A percentile compares a stretch with the other conserved stretches of the same genome.
phyloP scores from a whole-genome alignment of 2,797 vertebrate species.

The Phoeniculus purpureus region DNA sequence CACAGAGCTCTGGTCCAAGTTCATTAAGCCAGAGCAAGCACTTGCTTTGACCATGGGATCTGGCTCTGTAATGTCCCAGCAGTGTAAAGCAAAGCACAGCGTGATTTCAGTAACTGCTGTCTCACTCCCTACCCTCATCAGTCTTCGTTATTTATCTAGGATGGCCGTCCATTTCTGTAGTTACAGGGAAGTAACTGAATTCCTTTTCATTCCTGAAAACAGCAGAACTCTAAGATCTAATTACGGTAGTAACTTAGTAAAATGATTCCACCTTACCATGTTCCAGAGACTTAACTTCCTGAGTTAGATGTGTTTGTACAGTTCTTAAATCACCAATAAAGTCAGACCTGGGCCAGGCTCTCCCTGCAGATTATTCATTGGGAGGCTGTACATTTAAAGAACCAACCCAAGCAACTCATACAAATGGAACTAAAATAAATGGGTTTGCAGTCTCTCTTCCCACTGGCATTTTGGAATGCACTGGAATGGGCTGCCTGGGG shows the following conservation, averaged over 20 bases:
- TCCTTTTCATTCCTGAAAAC: background rate
- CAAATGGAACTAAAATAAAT: background rate
- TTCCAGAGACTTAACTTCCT: background rate
- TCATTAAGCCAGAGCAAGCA: background rate
- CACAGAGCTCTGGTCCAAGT: background rate
- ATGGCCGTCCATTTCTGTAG: background rate
- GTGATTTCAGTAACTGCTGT: background rate
- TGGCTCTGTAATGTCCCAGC: background rate
- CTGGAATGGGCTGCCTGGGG: too few relatives aligned
- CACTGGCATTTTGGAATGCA: background rate
- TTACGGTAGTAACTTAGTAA: background rate
- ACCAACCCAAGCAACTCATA: background rate
- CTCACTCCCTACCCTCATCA: background rate
- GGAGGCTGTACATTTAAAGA: background rate
- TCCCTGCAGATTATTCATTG: background rate
- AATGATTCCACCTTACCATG: background rate
- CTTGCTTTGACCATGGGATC: background rate
- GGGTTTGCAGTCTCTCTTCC: background rate
- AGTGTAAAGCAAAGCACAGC: background rate
- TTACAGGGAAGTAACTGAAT: background rate
- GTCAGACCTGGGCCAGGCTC: background rate
- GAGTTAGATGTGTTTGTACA: background rate
- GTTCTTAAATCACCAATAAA: background rate
- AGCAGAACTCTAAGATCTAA: background rate
- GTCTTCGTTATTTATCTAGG: background rate